Conservation (phyloP, 2,113 vertebrate species). For the Carassius carassius region DNA sequence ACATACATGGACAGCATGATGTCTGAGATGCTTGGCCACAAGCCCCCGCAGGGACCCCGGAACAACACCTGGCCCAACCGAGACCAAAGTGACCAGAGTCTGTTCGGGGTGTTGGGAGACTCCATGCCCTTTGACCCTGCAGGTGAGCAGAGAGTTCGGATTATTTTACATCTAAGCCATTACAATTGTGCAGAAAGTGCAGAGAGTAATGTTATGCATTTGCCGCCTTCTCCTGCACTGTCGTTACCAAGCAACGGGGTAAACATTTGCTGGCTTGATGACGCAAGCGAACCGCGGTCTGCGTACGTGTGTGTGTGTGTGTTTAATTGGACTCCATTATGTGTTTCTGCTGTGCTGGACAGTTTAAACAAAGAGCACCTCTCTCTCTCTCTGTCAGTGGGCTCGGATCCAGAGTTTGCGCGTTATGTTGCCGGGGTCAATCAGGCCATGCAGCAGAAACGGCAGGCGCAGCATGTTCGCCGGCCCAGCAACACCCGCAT, state of each 20-base stretch:
- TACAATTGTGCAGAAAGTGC: no score
- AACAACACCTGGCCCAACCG: slow-evolving; percentile 99
- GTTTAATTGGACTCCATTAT: slow-evolving; percentile 26
- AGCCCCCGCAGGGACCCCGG: slow-evolving; percentile 92
- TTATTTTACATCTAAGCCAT: no score
- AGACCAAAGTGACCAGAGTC: slow-evolving; percentile 89
- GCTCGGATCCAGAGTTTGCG: slow-evolving; percentile 97
- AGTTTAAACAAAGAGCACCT: slow-evolving; percentile 44
- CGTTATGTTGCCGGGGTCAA: slow-evolving; percentile 96
- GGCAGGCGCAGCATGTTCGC: slow-evolving; percentile 91
- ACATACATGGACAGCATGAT: slow-evolving; percentile 97
- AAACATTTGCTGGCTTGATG: no score
- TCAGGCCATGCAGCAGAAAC: slow-evolving; percentile 98
- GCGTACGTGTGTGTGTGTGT: not conserved
- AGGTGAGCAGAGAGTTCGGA: slow-evolving; percentile 79
- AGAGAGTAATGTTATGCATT: no score
- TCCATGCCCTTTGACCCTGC: slow-evolving; percentile 95
- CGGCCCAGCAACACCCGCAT: slow-evolving; percentile 85
- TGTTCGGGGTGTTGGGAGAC: slow-evolving; percentile 93
- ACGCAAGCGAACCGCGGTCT: no score
- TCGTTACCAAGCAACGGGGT: no score
- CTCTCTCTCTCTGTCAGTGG: slow-evolving; percentile 75
- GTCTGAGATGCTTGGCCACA: slow-evolving; percentile 96
- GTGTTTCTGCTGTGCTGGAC: slow-evolving; percentile 52
- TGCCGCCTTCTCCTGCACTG: no score